These are phyloP conservation scores for Holothuria scabra DNA, from an alignment of 53 echinoderm and acorn worm species.

Conservation along the genomic window DNA sequence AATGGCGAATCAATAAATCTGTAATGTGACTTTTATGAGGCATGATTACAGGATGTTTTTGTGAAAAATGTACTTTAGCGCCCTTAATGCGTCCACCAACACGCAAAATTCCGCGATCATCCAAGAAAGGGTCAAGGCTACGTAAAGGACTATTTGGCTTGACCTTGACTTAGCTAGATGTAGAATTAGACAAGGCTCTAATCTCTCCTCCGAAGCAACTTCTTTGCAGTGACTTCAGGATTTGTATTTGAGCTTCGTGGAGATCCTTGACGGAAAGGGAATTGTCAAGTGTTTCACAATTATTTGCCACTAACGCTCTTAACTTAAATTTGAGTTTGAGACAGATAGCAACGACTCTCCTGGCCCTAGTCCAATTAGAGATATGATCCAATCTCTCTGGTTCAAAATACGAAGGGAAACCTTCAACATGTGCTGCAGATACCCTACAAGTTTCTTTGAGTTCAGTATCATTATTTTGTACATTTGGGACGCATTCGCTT, in stretches of 20 bases:
- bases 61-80: too few species aligned
- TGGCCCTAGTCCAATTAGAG: too few species aligned
- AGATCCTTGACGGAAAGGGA: not conserved
- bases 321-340: too few species aligned
- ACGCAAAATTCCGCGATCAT: slow-evolving; percentile 57
- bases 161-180: slow-evolving; percentile 42
- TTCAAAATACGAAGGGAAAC: too few species aligned
- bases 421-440: not conserved
- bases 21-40: too few species aligned
- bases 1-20: too few species aligned
- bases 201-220: slow-evolving; percentile 46
- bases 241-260: not conserved
- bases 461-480: not conserved
- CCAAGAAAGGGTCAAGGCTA: slow-evolving; percentile 65
- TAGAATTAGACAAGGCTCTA: slow-evolving; percentile 42
- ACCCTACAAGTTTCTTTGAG: not conserved
- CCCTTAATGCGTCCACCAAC: slow-evolving; percentile 64
- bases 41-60: not conserved
- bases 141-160: slow-evolving; percentile 59
- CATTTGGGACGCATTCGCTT: not conserved
- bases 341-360: too few species aligned
- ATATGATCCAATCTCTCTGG: not conserved
- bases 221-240: not conserved
- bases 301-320: too few species aligned
- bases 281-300: not conserved